phyloP scores from a whole-genome alignment of 2,113 vertebrate genomes.

The Leptosomus discolor region DNA sequence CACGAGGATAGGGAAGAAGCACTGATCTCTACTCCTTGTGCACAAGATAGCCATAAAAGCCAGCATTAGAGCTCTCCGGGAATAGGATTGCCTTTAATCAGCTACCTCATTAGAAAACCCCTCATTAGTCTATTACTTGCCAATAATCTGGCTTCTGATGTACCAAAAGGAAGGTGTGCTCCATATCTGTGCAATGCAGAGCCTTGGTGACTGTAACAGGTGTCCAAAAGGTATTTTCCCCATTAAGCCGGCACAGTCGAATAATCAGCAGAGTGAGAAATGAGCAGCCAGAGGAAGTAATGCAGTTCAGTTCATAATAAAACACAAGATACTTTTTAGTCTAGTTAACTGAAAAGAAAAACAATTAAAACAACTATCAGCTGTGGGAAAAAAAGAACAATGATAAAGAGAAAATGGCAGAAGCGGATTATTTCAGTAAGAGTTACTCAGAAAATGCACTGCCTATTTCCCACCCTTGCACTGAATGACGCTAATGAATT shows the following conservation, averaged over 20 bases:
- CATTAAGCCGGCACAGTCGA: background rate
- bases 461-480: background rate
- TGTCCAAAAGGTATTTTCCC: background rate
- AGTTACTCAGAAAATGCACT: background rate
- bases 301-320: background rate
- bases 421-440: background rate
- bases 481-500: background rate
- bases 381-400: background rate
- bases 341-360: background rate
- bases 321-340: background rate
- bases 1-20: background rate
- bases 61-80: background rate
- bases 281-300: background rate
- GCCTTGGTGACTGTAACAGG: background rate
- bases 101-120: background rate
- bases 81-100: slow-evolving; percentile 14
- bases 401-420: background rate
- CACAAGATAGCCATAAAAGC: background rate
- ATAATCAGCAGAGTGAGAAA: background rate
- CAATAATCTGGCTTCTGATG: slow-evolving; percentile 9
- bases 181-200: background rate
- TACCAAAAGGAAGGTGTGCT: background rate
- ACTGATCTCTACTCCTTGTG: background rate
- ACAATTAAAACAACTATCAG: background rate
- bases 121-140: background rate